Conservation (phyloP, 2,888 invertebrate species). For the Dilophus febrilis region DNA sequence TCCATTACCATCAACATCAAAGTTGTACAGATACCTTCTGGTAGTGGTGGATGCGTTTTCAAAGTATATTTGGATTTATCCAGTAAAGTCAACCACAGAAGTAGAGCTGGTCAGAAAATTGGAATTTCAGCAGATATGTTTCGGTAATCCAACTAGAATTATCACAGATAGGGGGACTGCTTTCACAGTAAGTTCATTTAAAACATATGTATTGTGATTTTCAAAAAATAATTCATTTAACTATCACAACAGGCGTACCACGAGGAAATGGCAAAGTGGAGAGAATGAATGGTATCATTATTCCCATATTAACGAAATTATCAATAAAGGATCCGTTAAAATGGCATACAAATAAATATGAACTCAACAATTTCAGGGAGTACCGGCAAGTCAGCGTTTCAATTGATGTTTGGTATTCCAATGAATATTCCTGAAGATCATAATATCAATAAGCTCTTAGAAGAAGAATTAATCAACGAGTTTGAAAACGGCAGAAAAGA, state of each 20-base stretch:
- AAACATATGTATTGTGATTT: too few relatives aligned
- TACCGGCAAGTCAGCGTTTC: not conserved
- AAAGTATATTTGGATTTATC: too few relatives aligned
- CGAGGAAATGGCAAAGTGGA: slow-evolving; percentile 10
- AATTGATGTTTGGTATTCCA: not conserved
- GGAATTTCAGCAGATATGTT: too few relatives aligned
- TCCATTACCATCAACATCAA: too few relatives aligned
- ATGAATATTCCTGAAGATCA: not conserved
- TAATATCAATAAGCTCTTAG: not conserved
- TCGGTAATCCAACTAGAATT: too few relatives aligned
- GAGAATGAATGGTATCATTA: slow-evolving; percentile 5
- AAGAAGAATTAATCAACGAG: not conserved
- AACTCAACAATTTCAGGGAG: slow-evolving; percentile 2
- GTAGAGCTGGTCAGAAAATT: too few relatives aligned
- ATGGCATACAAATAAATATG: slow-evolving; percentile 3
- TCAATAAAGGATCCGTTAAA: not conserved
- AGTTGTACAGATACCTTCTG: too few relatives aligned
- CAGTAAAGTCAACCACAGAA: too few relatives aligned
- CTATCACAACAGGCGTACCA: slow-evolving; percentile 11
- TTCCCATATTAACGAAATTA: slow-evolving; percentile 9
- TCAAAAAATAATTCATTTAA: too few relatives aligned
- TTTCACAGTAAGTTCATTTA: too few relatives aligned
- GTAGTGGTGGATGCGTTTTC: too few relatives aligned
- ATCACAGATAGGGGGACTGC: too few relatives aligned
- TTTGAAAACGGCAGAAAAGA: not conserved